Evolutionary conservation across 2,797 vertebrate species (phyloP).

Genomic region (Delichon dasypus): DNA sequence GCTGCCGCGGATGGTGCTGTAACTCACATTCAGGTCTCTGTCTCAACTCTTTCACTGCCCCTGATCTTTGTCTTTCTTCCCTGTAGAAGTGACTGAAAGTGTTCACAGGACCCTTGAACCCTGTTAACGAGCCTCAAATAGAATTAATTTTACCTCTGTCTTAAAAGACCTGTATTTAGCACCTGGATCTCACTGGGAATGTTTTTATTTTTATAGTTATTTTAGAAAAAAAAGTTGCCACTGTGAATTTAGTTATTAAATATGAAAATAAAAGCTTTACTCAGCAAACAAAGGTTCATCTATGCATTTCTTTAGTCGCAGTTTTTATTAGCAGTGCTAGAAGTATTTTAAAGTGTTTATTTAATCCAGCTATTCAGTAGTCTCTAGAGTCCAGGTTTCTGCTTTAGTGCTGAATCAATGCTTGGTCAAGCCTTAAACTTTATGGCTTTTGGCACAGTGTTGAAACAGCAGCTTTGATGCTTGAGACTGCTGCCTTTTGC

Average conservation of each 20-base stretch:
- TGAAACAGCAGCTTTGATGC: slow-evolving; percentile 71
- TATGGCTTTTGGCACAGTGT: slow-evolving; percentile 72
- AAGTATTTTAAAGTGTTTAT: slow-evolving; percentile 68
- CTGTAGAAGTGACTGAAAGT: background rate
- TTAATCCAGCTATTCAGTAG: slow-evolving; percentile 63
- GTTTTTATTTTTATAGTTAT: background rate
- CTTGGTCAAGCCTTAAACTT: slow-evolving; percentile 77
- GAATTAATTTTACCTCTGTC: background rate
- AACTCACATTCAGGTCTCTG: background rate
- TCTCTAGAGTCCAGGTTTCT: slow-evolving; percentile 69
- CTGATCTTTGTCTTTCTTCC: background rate
- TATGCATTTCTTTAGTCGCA: slow-evolving; percentile 29
- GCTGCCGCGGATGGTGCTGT: background rate
- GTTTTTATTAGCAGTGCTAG: slow-evolving; percentile 60
- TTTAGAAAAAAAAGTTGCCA: background rate
- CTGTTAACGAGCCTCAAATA: background rate
- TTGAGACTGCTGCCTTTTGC: slow-evolving; percentile 61
- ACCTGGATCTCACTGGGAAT: background rate
- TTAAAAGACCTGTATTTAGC: background rate
- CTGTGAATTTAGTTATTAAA: background rate
- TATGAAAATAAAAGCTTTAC: background rate
- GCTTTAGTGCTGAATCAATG: slow-evolving; percentile 67
- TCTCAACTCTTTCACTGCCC: background rate
- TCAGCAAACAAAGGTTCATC: slow-evolving; percentile 1
- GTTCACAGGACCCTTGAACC: background rate